A percentile compares a stretch with the other conserved stretches of the same genome.
Evolutionary conservation across 2,113 vertebrate species (phyloP).

Genomic region (Phaetusa simplex): DNA sequence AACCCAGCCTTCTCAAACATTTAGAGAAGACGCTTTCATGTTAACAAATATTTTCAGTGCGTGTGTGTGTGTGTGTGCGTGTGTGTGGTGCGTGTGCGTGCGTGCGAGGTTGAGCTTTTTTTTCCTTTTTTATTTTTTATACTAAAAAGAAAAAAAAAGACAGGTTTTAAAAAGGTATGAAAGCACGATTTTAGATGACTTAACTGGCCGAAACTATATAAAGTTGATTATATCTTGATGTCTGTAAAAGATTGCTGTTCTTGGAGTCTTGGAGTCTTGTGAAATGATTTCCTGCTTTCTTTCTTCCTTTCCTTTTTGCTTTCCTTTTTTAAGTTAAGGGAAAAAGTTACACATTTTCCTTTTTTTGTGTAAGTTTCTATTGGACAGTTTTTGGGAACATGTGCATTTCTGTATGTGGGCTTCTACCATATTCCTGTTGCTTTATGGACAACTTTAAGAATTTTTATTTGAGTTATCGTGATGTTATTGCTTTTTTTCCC

Average conservation of each 20-base stretch:
- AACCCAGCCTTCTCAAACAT: constrained; percentile 74
- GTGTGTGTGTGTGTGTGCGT: constrained; percentile 72
- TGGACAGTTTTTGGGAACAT: constrained; percentile 79
- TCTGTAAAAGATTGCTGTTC: constrained; percentile 82
- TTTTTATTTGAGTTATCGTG: constrained; percentile 83
- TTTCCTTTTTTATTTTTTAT: constrained; percentile 83
- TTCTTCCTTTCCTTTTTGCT: constrained; percentile 71
- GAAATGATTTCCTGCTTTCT: constrained; percentile 79
- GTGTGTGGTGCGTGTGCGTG: constrained; percentile 46
- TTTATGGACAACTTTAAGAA: constrained; percentile 78
- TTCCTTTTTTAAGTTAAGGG: constrained; percentile 66
- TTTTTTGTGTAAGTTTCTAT: constrained; percentile 82
- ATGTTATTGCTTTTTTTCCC: constrained; percentile 77
- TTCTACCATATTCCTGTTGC: constrained; percentile 80
- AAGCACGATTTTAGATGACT: constrained; percentile 83
- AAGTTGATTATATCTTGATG: constrained; percentile 81
- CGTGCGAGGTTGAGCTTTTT: constrained; percentile 53
- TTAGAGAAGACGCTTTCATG: constrained; percentile 74
- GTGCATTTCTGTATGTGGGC: constrained; percentile 81
- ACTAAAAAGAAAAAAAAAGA: constrained; percentile 79
- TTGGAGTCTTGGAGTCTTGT: constrained; percentile 81
- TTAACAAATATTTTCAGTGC: constrained; percentile 75
- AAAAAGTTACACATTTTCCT: constrained; percentile 67
- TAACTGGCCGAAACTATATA: constrained; percentile 78
- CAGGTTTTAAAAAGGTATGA: constrained; percentile 80